Conservation (phyloP, 1,140 invertebrate species). For the Papilio dardanus region DNA sequence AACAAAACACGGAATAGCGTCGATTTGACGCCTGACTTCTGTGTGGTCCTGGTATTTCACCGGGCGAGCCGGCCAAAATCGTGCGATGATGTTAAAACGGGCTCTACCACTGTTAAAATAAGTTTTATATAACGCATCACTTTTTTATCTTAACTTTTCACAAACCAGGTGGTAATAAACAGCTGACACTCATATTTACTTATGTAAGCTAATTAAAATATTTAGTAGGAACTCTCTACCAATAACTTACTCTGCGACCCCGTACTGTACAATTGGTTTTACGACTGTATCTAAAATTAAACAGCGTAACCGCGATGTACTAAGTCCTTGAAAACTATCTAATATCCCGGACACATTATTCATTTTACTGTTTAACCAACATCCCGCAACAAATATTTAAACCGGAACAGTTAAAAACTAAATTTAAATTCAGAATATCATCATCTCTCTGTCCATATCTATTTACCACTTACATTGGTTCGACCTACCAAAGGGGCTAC, state of each 20-base stretch:
- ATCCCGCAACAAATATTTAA: conserved; percentile 15
- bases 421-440: not conserved
- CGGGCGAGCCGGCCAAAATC: too few relatives aligned
- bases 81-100: too few relatives aligned
- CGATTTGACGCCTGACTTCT: too few relatives aligned
- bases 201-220: not conserved
- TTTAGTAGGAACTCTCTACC: not conserved
- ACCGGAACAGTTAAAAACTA: not conserved
- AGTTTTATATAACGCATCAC: not conserved
- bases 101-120: not conserved
- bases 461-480: too few relatives aligned
- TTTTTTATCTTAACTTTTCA: too few relatives aligned
- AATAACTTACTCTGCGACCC: conserved; percentile 1
- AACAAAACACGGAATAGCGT: too few relatives aligned
- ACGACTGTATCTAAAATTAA: conserved; percentile 28
- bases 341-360: conserved; percentile 27
- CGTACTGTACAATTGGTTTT: conserved; percentile 22
- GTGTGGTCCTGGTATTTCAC: too few relatives aligned
- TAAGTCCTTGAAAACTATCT: conserved; percentile 17
- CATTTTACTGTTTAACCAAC: conserved; percentile 25
- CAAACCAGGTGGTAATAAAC: too few relatives aligned
- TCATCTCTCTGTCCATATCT: too few relatives aligned
- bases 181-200: too few relatives aligned
- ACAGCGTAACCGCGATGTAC: conserved; percentile 22
- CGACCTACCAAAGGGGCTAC: too few relatives aligned